Percentiles rank a stretch among this genome's conserved stretches.
phyloP scores from a whole-genome alignment of 2,888 invertebrate species.

The Selenia dentaria region DNA sequence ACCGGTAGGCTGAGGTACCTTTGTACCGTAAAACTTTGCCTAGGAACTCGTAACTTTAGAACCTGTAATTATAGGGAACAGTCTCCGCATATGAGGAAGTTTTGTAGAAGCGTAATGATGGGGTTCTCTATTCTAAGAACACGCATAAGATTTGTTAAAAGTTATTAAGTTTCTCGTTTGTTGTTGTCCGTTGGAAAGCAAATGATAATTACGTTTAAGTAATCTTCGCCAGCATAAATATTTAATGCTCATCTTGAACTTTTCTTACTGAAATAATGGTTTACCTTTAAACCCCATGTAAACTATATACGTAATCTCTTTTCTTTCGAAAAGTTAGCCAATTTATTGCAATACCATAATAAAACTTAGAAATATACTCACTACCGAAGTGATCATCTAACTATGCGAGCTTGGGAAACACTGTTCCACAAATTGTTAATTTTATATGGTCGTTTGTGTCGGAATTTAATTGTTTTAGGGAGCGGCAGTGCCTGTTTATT shows the following conservation, averaged over 20 bases:
- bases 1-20: slow-evolving; percentile 40
- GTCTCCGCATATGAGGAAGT: slow-evolving; percentile 52
- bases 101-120: slow-evolving; percentile 32
- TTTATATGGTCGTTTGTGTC: slow-evolving; percentile 37
- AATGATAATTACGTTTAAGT: slow-evolving; percentile 2
- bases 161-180: slow-evolving; percentile 18
- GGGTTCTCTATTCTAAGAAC: slow-evolving; percentile 32
- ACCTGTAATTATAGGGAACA: slow-evolving; percentile 61
- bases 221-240: neutral
- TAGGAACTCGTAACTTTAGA: slow-evolving; percentile 62
- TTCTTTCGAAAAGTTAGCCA: no score
- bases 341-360: no score
- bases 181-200: slow-evolving; percentile 3
- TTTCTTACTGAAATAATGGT: no score
- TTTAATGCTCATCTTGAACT: neutral
- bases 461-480: slow-evolving; percentile 42
- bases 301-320: no score
- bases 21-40: slow-evolving; percentile 56
- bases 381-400: no score
- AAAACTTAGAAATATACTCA: no score
- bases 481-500: slow-evolving; percentile 35
- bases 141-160: slow-evolving; percentile 29
- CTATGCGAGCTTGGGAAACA: slow-evolving; percentile 18
- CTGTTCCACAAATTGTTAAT: slow-evolving; percentile 38
- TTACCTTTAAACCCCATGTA: no score